Base-by-base conservation (phyloP, 64 coral and sea anemone genomes). In the Pocillopora verrucosa region DNA sequence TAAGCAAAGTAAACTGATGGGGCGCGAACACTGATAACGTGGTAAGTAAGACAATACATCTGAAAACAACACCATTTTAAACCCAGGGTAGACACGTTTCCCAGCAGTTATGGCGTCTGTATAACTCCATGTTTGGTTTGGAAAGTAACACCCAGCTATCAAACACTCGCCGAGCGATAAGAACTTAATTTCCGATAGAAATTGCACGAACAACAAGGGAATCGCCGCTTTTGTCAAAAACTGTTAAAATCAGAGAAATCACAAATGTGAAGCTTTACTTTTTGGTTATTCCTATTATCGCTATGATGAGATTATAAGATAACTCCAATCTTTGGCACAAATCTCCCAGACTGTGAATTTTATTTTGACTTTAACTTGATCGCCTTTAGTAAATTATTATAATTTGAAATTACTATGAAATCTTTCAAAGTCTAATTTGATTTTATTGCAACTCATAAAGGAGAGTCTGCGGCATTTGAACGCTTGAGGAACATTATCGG, bases 361-460 rank as follows among this genome's bases (percentile, higher is more conserved):
- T 85, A 85, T 85, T 85, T 85, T 85, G 82, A 65, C 82, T 85
- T 45, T 63, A 20, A 85, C 20, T 19, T 72, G 82, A 85, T 85
- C 63, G 65, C 65, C 63, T 65, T 85, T 56, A 68, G 82, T 85
- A 85, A 85, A 85, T 85, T 72, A 85, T 85, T 85, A 41, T 72
- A 72, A 85, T 85, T 85, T 72, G 64, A 85, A 41, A 85, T 85
- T 85, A 72, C 64, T 85, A 41, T 72, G 82, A 72, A 85, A 85
- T 85, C 82, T 85, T 85, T 85, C 64, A 85, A 72, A 85, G 62
- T 85, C 63, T 85, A 85, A 85, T 85, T 85, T 63, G 82, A 85
- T 85, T 85, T 85, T 85, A 85, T 85, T 85, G 56, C 82, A 72
- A 72, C 64, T 68, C 63, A 13, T 85, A 10, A 85, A 85, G 70